Base-by-base conservation (phyloP, 2,113 vertebrate species). In the Paedocypris sp. region DNA sequence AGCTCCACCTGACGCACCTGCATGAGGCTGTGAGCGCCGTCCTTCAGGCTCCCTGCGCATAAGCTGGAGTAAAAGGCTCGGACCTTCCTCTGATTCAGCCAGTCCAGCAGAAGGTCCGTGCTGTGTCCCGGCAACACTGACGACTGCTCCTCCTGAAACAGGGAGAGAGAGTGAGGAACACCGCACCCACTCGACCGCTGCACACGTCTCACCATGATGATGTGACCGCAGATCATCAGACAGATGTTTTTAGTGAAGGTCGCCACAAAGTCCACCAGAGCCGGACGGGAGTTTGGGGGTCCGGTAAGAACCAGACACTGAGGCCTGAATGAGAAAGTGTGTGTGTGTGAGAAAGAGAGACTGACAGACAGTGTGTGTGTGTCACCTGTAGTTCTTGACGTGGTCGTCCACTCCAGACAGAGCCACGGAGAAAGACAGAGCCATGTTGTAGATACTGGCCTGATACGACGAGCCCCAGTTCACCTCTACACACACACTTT, bases 271-370 rank as follows among this genome's bases (percentile, higher is more conserved):
- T 88, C 85, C 50, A 87, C 86, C 57, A 89, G 70, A 1, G 83
- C 82, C 1, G 83, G 87, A 3, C 79, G 73, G 23, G 76, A 64
- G 32, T 66, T 79, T 3, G 85, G 83, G 1, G 82, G 78, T 7
- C 85, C 84, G 1, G 82, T 88, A 19, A 88, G 60, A n/a, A 85
- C 85, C 1, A 89, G 71, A 66, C 86, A 87, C 36, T 88, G 85
- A 0, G 86, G 85, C 46, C 83, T 88, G 39, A 41, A n/a, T n/a
- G 23, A 32, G 9, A 41, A 23, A 16, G 20, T 4, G 7, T 12
- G 48, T 29, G 26, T 4, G 2, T 11, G 13, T 12, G 6, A 23
- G 9, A 32, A 3, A 12, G 20, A 49, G 23, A 10, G 11, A 6
- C 42, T 45, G 7, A 25, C 7, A 1, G 3, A 10, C 46, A 22